A percentile compares a stretch with the other conserved stretches of the same genome.
These are phyloP conservation scores for Lasioglossum lativentre DNA, from an alignment of 2,888 invertebrate species.

Conservation along the genomic window DNA sequence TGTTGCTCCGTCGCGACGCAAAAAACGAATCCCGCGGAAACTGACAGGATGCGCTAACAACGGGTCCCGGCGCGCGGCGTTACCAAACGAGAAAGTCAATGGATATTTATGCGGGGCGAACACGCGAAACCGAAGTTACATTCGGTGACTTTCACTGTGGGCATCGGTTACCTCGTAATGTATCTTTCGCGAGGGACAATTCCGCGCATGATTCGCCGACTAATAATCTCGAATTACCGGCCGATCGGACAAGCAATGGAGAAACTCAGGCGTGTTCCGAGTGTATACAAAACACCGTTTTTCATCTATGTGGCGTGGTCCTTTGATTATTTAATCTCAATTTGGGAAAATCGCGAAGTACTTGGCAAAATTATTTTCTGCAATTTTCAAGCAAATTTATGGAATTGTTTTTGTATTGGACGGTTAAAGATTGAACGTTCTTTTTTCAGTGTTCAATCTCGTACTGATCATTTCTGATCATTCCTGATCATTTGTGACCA, in stretches of 20 bases:
- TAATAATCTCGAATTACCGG: conserved; percentile 9
- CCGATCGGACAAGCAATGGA: background rate
- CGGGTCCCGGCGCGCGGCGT: conserved; percentile 21
- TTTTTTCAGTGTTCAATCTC: too few species aligned
- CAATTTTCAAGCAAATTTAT: background rate
- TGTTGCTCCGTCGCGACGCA: background rate
- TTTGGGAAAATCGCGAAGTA: background rate
- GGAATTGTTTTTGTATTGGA: too few species aligned
- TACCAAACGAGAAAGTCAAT: conserved; percentile 51
- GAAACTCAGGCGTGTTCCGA: background rate
- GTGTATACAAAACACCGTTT: background rate
- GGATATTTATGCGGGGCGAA: conserved; percentile 52
- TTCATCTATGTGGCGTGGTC: background rate
- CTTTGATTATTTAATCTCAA: background rate
- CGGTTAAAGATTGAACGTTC: background rate
- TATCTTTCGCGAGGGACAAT: conserved; percentile 25
- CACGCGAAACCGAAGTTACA: conserved; percentile 55
- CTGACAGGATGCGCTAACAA: conserved; percentile 48
- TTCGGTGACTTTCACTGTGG: conserved; percentile 52
- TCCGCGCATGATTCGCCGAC: background rate
- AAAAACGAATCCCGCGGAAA: conserved; percentile 25
- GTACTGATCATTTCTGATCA: background rate
- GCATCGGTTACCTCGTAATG: conserved; percentile 16
- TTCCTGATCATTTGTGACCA: too few species aligned
- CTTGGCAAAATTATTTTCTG: background rate